Evolutionary conservation across 2,797 vertebrate species (phyloP), one percentile per base, ranked within the genome.

Genomic region (Atherinosoma microstoma): DNA sequence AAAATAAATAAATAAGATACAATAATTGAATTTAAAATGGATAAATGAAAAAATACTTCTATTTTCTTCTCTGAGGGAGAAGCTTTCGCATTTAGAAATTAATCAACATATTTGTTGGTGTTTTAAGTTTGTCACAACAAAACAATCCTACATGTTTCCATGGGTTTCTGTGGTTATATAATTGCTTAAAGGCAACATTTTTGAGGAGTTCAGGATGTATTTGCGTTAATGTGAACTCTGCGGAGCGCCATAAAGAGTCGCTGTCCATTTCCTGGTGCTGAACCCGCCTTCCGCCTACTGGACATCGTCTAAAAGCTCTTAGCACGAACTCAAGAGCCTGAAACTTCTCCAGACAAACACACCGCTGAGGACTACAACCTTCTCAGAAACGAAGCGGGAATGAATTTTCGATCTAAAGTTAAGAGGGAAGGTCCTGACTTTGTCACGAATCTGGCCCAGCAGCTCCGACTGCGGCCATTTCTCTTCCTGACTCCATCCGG

Each of bases 181-280:
- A 15, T n/a, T n/a, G n/a, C n/a, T n/a, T n/a, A n/a, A n/a, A n/a
- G n/a, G n/a, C n/a, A n/a, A n/a, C n/a, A n/a, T n/a, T n/a, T n/a
- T n/a, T n/a, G n/a, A n/a, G n/a, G n/a, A 38, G 12, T 40, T 15
- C 4, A 5, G 42, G 42, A 8, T 51, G 11, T 51, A 10, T 51
- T 9, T 27, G 47, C 47, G 11, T 35, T 35, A 2, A 5, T n/a
- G 6, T 22, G n/a, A 24, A 22, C 5, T 3, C 20, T 22, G 22
- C 9, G 20, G 0, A 12, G 49, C 8, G 22, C 2, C 51, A 27
- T 1, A 38, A 0, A 10, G 22, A 11, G 51, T 67, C 81, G 96
- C 97, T 98, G 96, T 97, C 95, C 96, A 64, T 7, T 53, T 30
- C 24, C 20, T 12, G 15, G 97, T 97, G 94, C 97, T 99, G 97